Evolutionary conservation across 2,797 vertebrate genomes (phyloP).

Genomic region (Rhabdomys pumilio): DNA sequence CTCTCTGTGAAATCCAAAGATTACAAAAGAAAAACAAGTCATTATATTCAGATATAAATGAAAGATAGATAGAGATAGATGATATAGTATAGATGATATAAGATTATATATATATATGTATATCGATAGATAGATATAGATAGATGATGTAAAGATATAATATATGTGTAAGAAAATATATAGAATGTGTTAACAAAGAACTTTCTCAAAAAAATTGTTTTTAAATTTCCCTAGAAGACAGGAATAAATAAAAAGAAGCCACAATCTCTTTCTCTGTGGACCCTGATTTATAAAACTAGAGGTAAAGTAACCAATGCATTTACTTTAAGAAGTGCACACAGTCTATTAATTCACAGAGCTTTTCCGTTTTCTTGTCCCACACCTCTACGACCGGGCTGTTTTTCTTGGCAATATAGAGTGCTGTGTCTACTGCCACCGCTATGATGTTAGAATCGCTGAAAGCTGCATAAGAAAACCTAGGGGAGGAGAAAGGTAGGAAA

Average conservation of each 20-base stretch:
- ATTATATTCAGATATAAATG: not conserved
- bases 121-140: not conserved
- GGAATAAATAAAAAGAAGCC: constrained; percentile 31
- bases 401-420: constrained; percentile 95
- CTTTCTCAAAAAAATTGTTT: not conserved
- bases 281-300: not conserved
- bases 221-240: not conserved
- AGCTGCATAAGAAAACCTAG: constrained; percentile 90
- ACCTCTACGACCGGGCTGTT: constrained; percentile 94
- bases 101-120: not conserved
- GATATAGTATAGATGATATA: not conserved
- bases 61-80: not conserved
- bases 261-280: not conserved
- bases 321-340: constrained; percentile 95
- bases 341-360: constrained; percentile 94
- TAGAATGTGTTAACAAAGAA: constrained; percentile 5
- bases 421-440: constrained; percentile 94
- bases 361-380: constrained; percentile 96
- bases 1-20: not conserved
- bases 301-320: constrained; percentile 50
- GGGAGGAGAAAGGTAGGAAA: not conserved
- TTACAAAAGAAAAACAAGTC: constrained; percentile 37
- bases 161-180: too few relatives aligned
- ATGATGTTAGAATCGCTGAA: constrained; percentile 93
- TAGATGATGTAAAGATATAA: not conserved